Conservation (phyloP, 2,888 invertebrate genomes). For the Aquatica leii region DNA sequence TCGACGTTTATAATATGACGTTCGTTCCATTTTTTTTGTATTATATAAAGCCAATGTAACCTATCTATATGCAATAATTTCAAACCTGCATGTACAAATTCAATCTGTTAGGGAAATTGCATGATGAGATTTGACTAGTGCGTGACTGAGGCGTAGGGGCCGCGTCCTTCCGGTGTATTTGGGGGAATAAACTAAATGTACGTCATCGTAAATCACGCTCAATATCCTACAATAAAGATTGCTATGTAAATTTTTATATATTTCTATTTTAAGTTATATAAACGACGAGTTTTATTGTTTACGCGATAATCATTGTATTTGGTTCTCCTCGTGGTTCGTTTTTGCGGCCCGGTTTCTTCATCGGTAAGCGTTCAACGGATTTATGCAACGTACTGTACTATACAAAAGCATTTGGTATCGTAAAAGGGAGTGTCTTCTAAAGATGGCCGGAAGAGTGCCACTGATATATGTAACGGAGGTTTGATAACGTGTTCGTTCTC, state of each 20-base stretch:
- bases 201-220: slow-evolving; percentile 30
- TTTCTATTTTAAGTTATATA: slow-evolving; percentile 9
- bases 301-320: background rate
- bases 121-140: slow-evolving; percentile 34
- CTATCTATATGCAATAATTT: slow-evolving; percentile 9
- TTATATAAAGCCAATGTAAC: background rate
- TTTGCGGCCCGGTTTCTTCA: too few relatives aligned
- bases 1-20: background rate
- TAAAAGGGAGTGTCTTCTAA: slow-evolving; percentile 42
- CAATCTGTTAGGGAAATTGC: slow-evolving; percentile 30
- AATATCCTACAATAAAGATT: slow-evolving; percentile 28
- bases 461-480: slow-evolving; percentile 54
- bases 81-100: slow-evolving; percentile 20
- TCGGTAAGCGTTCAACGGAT: background rate
- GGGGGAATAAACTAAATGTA: slow-evolving; percentile 29
- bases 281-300: slow-evolving; percentile 6
- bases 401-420: slow-evolving; percentile 32
- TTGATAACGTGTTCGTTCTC: slow-evolving; percentile 54
- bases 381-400: slow-evolving; percentile 23
- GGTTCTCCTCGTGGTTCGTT: background rate
- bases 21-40: background rate
- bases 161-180: slow-evolving; percentile 36
- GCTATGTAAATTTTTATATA: slow-evolving; percentile 26
- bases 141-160: slow-evolving; percentile 34
- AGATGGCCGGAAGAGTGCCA: slow-evolving; percentile 55